These are phyloP conservation scores for Aselliscus stoliczkanus DNA, from an alignment of 2,797 vertebrate species.

Conservation along the genomic window DNA sequence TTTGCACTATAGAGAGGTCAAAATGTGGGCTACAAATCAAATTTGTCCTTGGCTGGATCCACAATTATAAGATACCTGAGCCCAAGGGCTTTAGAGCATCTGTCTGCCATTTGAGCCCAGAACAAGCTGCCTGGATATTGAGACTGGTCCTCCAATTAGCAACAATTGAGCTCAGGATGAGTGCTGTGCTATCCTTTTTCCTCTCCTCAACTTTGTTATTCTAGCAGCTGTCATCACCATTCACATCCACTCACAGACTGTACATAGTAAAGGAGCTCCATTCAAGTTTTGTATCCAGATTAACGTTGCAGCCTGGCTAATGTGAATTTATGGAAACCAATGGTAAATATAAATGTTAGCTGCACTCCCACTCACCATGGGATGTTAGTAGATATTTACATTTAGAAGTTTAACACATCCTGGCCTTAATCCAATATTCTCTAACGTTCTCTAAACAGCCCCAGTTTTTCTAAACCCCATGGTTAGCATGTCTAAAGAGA, in stretches of 20 bases:
- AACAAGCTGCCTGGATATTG: slow-evolving; percentile 57
- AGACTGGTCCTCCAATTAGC: slow-evolving; percentile 69
- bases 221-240: slow-evolving; percentile 68
- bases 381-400: slow-evolving; percentile 62
- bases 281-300: slow-evolving; percentile 51
- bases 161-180: slow-evolving; percentile 62
- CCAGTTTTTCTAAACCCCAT: slow-evolving; percentile 57
- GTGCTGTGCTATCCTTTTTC: slow-evolving; percentile 61
- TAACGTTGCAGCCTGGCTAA: slow-evolving; percentile 49
- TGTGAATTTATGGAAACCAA: slow-evolving; percentile 48
- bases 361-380: background rate
- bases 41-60: slow-evolving; percentile 64
- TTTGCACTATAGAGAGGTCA: slow-evolving; percentile 55
- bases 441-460: slow-evolving; percentile 55
- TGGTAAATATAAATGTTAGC: slow-evolving; percentile 45
- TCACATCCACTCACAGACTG: slow-evolving; percentile 67
- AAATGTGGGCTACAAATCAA: slow-evolving; percentile 65
- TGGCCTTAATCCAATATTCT: slow-evolving; percentile 63
- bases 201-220: slow-evolving; percentile 63
- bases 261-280: slow-evolving; percentile 27
- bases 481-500: slow-evolving; percentile 64
- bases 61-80: slow-evolving; percentile 70
- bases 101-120: slow-evolving; percentile 69
- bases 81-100: slow-evolving; percentile 60
- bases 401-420: slow-evolving; percentile 62